Conservation (phyloP, 2,113 vertebrate genomes). For the Herpailurus yagouaroundi region DNA sequence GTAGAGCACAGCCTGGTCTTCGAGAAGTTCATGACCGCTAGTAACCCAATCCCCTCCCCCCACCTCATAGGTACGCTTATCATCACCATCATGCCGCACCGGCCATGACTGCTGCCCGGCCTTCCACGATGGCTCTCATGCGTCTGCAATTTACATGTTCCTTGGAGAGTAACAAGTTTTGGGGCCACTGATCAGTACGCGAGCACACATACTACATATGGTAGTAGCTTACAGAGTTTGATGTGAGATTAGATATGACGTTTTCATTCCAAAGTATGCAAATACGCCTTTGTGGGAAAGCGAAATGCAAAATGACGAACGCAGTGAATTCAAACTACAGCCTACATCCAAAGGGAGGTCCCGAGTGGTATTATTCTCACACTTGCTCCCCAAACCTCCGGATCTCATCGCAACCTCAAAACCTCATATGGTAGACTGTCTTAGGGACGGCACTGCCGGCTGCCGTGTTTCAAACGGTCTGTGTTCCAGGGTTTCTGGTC, state of each 20-base stretch:
- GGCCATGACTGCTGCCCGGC: not conserved
- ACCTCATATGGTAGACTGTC: not conserved
- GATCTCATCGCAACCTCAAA: not conserved
- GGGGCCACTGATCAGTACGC: not conserved
- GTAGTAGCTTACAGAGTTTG: not conserved
- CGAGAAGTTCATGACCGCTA: not conserved
- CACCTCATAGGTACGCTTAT: accelerated
- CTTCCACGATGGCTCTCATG: not conserved
- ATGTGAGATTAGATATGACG: not conserved
- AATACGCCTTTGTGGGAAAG: not conserved
- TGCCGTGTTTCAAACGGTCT: not conserved
- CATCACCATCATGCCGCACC: not conserved
- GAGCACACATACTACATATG: not conserved
- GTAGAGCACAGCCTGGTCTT: not conserved
- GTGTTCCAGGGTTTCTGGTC: conserved; percentile 8
- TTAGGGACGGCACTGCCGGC: not conserved
- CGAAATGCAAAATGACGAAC: not conserved
- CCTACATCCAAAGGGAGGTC: not conserved
- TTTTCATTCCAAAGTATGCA: not conserved
- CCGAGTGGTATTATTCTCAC: not conserved
- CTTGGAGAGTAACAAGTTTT: not conserved
- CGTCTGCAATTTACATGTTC: not conserved
- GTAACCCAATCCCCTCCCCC: accelerated
- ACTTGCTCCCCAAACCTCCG: not conserved
- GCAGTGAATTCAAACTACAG: not conserved